Percentiles rank a stretch among this genome's conserved stretches.
These are phyloP conservation scores for Cairina moschata DNA, from an alignment of 2,113 vertebrate species.

Conservation along the genomic window DNA sequence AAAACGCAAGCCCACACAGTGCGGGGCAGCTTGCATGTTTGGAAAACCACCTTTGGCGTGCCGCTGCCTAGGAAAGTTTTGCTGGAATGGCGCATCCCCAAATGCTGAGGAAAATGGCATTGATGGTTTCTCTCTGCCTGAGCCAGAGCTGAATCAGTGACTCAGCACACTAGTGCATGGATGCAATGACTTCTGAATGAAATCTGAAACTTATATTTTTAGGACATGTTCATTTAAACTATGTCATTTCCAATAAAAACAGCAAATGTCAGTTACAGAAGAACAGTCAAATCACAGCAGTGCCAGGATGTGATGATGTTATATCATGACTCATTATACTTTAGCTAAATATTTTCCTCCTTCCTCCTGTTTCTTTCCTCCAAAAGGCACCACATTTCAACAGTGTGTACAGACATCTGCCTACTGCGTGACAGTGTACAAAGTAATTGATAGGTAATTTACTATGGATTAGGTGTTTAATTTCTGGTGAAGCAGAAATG, in stretches of 20 bases:
- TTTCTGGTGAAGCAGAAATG: constrained; percentile 33
- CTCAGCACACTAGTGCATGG: neutral
- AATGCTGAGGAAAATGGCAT: neutral
- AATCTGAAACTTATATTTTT: neutral
- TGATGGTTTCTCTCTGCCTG: neutral
- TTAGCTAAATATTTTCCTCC: neutral
- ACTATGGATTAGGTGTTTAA: neutral
- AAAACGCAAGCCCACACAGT: neutral
- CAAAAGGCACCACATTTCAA: neutral
- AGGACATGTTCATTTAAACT: neutral
- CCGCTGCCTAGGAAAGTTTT: neutral
- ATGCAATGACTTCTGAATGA: neutral
- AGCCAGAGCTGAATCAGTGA: constrained; percentile 23
- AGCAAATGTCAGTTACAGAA: neutral
- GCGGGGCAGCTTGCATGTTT: neutral
- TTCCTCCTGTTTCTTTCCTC: neutral
- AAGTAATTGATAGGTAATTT: neutral
- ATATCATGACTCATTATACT: neutral
- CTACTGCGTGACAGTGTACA: neutral
- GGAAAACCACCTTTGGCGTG: neutral
- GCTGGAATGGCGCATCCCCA: neutral
- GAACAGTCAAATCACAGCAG: neutral
- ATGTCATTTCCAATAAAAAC: neutral
- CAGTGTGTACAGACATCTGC: neutral
- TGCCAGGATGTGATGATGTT: neutral